A percentile compares a stretch with the other conserved stretches of the same genome.
phyloP scores from a whole-genome alignment of 1,140 invertebrate genomes.

The Pinna nobilis region DNA sequence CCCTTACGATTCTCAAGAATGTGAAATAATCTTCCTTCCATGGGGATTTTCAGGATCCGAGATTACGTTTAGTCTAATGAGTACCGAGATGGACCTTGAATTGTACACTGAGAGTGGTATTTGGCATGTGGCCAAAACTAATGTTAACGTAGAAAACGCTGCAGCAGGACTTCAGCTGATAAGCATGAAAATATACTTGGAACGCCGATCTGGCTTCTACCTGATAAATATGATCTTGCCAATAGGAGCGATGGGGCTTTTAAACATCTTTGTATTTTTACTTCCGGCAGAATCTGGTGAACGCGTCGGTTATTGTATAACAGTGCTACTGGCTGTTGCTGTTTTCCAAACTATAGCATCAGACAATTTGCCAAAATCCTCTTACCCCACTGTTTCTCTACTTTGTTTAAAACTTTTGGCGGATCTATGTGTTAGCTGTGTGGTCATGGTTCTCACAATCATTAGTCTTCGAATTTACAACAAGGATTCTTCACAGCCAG shows the following conservation, averaged over 20 bases:
- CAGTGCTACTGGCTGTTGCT: conserved; percentile 25
- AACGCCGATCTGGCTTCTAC: conserved; percentile 16
- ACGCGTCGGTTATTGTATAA: conserved; percentile 30
- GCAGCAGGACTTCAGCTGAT: not conserved
- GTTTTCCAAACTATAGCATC: conserved; percentile 29
- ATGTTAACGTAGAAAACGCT: not conserved
- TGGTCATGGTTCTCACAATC: conserved; percentile 19
- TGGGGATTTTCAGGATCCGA: not conserved
- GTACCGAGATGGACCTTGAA: not conserved
- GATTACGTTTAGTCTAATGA: not conserved
- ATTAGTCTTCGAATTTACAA: conserved; percentile 20
- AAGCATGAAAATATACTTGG: not conserved
- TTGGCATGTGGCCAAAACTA: conserved; percentile 17
- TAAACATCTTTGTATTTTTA: conserved; percentile 38
- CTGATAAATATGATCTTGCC: conserved; percentile 32
- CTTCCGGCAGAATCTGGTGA: conserved; percentile 35
- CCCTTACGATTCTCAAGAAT: conserved; percentile 53
- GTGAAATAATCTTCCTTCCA: not conserved
- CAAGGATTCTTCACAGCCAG: not conserved
- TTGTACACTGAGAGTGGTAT: conserved; percentile 5
- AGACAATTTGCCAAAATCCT: conserved; percentile 10
- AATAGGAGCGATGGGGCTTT: not conserved
- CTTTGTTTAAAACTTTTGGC: conserved; percentile 15
- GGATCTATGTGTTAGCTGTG: conserved; percentile 9
- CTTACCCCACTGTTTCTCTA: conserved; percentile 9